These are phyloP conservation scores for Drosophila picticornis DNA, from an alignment of 2,888 invertebrate species.

Conservation along the genomic window DNA sequence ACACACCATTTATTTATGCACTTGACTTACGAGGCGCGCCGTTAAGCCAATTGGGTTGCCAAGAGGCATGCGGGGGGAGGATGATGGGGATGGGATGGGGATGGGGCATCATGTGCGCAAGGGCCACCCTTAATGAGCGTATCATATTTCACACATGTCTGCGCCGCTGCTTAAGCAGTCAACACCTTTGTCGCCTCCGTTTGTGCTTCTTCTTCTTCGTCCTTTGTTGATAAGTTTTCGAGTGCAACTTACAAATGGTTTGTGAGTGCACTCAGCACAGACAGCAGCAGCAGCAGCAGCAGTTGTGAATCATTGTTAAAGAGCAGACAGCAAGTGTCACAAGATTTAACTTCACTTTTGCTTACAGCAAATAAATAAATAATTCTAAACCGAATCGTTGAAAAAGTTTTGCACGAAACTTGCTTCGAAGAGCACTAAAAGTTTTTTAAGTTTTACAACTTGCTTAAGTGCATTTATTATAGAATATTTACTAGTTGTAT, in stretches of 20 bases:
- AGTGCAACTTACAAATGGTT: slow-evolving; percentile 55
- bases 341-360: slow-evolving; percentile 11
- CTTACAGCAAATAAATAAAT: slow-evolving; percentile 30
- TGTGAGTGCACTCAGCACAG: slow-evolving; percentile 40
- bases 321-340: neutral
- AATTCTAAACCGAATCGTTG: slow-evolving; percentile 34
- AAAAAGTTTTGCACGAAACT: slow-evolving; percentile 17
- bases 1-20: slow-evolving; percentile 70
- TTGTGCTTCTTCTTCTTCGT: neutral
- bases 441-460: slow-evolving; percentile 11
- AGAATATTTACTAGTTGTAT: neutral
- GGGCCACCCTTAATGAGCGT: slow-evolving; percentile 65
- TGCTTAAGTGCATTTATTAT: slow-evolving; percentile 5
- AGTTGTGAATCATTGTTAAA: slow-evolving; percentile 6
- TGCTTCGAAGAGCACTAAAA: neutral
- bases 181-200: slow-evolving; percentile 41
- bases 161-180: slow-evolving; percentile 58
- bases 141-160: slow-evolving; percentile 70
- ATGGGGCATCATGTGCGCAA: slow-evolving; percentile 19
- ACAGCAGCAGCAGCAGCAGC: neutral
- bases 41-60: slow-evolving; percentile 25
- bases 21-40: slow-evolving; percentile 60
- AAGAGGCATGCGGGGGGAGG: neutral
- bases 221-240: slow-evolving; percentile 7
- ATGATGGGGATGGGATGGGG: neutral